Base-by-base conservation (phyloP, 2,113 vertebrate species). In the Orientallactaga bullata region DNA sequence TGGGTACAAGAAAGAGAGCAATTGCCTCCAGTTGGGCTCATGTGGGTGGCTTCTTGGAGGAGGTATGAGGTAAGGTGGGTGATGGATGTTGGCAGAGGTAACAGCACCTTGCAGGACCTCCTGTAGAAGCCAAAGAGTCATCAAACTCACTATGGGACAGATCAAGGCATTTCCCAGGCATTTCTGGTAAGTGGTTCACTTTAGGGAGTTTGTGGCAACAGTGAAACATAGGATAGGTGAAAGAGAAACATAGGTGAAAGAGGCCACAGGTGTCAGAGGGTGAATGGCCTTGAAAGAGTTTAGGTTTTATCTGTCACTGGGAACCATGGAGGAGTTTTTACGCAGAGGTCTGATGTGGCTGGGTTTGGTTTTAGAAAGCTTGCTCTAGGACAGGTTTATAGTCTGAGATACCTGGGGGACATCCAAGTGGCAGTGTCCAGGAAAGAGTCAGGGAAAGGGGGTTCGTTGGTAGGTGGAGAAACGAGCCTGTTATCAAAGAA, bases 281-380 rank as follows among this genome's bases (percentile, higher is more conserved):
- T 24, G 32, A 79, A 71, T 55, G 30, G 17, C n/a, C 85, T 77
- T 73, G 55, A 69, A 82, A 30, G 63, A 81, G 20, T 68, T 83
- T 63, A 35, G 61, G 20, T 77, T 88, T 88, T 42, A 32, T 68
- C 86, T 94, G 76, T 91, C 28, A 35, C 1, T 55, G 24, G 80
- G 35, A 91, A 20, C 55, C 58, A 9, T 65, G 81, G 35, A 71
- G 66, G 47, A 6, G 12, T 76, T 86, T 86, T 81, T 84, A 85
- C 74, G 63, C n/a, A 30, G 88, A 85, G 15, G 2, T 30, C n/a
- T 37, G 20, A 20, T 20, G 11, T 0, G 10, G 58, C 72, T 32
- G 24, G 15, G 7, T 81, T 73, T 81, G 73, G 73, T 68, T 93
- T 91, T 83, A 47, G 71, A 81, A 92, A 51, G 39, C 61, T 11